Evolutionary conservation across 2,888 invertebrate species (phyloP), one percentile per base, ranked within the genome.

Genomic region (Parnassius glacialis): DNA sequence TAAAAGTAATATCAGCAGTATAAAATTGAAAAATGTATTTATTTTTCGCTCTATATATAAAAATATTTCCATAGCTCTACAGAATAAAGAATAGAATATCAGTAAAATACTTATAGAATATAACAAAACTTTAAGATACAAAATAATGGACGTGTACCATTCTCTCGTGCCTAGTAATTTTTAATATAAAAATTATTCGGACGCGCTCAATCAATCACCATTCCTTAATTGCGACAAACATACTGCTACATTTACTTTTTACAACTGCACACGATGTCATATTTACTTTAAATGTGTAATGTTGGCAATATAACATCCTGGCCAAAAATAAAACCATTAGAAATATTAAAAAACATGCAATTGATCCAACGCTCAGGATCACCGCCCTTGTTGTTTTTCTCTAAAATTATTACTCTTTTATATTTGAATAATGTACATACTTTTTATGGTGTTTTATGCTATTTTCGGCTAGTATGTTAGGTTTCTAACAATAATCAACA

Each of bases 131-230:
- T 56, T 52, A 77, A 75, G 74, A 74, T 78, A 79, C 74, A 75
- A 74, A 73, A 72, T 78, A 76, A 76, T 85, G 86, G 86, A 86
- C 85, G 85, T 75, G 73, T 79, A 80, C 78, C 84, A 84, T 80
- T 80, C 81, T 83, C 77, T 73, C 81, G 64, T 69, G 82, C 85
- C 85, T 80, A 68, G 64, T 80, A 86, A 87, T 85, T 84, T 87
- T 87, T 87, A 87, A 87, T 87, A 87, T 87, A 87, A 87, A 87
- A 87, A 87, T 85, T 85, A 81, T 79, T 81, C 71, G 84, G 86
- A 80, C 70, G 65, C 78, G 75, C 68, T 62, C 78, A 80, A 67
- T 66, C 82, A 74, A 34, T 74, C 66, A 72, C 70, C 50, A 50
- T 47, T 44, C 16, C 50, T 51, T 25, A 47, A 43, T 50, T 54